Percentiles rank a stretch among this genome's conserved stretches.
phyloP scores from a whole-genome alignment of 2,797 vertebrate species.

The Ficedula albicollis region DNA sequence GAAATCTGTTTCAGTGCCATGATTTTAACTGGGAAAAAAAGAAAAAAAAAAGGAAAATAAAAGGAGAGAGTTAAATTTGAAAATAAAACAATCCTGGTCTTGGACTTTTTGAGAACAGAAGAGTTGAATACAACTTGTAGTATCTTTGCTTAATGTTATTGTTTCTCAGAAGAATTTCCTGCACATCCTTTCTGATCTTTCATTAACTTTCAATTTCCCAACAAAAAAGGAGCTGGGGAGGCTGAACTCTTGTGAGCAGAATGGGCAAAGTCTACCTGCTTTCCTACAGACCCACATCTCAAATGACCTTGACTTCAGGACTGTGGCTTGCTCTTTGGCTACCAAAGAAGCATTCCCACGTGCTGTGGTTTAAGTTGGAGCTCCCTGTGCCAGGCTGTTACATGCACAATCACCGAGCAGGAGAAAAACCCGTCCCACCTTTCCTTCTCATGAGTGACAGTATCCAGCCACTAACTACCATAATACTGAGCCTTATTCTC shows the following conservation, averaged over 20 bases:
- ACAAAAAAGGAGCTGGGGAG: not conserved
- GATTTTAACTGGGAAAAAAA: not conserved
- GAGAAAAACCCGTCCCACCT: not conserved
- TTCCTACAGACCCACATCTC: not conserved
- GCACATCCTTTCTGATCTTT: not conserved
- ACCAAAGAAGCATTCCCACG: fast-evolving
- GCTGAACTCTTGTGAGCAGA: not conserved
- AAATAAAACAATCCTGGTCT: not conserved
- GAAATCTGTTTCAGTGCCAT: constrained; percentile 93
- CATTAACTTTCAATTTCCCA: not conserved
- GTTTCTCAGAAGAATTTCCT: not conserved
- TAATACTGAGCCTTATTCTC: not conserved
- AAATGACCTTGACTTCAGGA: not conserved
- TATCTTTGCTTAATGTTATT: not conserved
- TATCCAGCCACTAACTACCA: not conserved
- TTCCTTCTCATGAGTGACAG: not conserved
- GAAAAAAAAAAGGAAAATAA: not conserved
- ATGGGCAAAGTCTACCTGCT: not conserved
- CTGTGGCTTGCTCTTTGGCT: not conserved
- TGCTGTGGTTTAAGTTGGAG: not conserved
- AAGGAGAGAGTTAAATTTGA: not conserved
- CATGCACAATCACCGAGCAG: not conserved
- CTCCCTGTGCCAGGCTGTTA: not conserved
- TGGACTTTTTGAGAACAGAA: not conserved
- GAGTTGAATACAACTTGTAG: not conserved